These are phyloP conservation scores for Pungitius pungitius DNA, from an alignment of 2,113 vertebrate genomes.

Conservation along the genomic window DNA sequence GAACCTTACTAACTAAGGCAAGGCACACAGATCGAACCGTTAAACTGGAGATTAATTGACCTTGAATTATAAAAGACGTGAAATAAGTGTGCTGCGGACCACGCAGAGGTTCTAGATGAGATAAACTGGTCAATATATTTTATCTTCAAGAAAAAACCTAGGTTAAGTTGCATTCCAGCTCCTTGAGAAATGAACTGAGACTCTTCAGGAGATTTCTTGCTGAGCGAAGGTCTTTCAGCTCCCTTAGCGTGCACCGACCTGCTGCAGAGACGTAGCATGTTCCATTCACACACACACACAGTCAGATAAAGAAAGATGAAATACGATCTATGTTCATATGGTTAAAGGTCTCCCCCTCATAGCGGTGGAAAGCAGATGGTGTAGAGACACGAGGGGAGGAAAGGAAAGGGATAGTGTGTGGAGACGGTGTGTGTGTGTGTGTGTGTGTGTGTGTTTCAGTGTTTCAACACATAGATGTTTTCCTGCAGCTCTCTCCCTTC, in stretches of 20 bases:
- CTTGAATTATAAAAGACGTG: conserved; percentile 19
- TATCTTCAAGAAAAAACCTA: not conserved
- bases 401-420: conserved; percentile 32
- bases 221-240: conserved; percentile 26
- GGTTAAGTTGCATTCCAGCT: conserved; percentile 3
- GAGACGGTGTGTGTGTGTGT: conserved; percentile 35
- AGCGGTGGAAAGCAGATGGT: conserved; percentile 46
- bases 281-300: conserved; percentile 25
- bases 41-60: conserved; percentile 34
- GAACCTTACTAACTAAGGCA: conserved; percentile 13
- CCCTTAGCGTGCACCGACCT: conserved; percentile 29
- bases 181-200: conserved; percentile 16
- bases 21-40: conserved; percentile 30
- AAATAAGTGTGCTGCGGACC: conserved; percentile 10
- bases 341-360: conserved; percentile 34
- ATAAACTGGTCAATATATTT: conserved; percentile 18
- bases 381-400: conserved; percentile 10
- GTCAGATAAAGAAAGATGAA: conserved; percentile 47
- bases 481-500: conserved; percentile 62
- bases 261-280: conserved; percentile 35
- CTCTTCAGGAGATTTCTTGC: not conserved
- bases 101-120: conserved; percentile 12
- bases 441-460: conserved; percentile 36
- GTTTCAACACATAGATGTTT: conserved; percentile 65
- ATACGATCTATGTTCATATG: conserved; percentile 28